Evolutionary conservation across 2,888 invertebrate genomes (phyloP).

Genomic region (Pseudanteris insignis): DNA sequence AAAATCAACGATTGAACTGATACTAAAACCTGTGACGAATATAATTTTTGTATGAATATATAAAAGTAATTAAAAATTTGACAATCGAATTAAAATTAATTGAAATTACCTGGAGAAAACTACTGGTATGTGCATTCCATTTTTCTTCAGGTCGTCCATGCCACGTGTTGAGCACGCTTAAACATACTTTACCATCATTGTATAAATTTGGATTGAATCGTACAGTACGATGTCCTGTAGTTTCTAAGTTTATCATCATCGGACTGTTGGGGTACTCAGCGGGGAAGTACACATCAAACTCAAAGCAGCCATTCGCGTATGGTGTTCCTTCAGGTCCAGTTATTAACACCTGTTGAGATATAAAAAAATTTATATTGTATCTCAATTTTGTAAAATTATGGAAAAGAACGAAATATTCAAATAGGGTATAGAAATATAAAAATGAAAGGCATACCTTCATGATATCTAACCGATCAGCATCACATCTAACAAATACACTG

Average conservation of each 20-base stretch:
- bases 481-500: constrained; percentile 94
- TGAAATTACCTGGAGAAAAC: constrained; percentile 84
- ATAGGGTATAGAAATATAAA: too few species aligned
- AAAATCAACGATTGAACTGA: constrained; percentile 92
- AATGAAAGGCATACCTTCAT: constrained; percentile 79
- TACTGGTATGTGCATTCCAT: constrained; percentile 96
- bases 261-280: constrained; percentile 85
- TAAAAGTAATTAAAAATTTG: too few species aligned
- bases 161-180: constrained; percentile 96
- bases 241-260: constrained; percentile 90
- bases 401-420: background rate
- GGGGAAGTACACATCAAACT: constrained; percentile 90
- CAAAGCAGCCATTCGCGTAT: constrained; percentile 91
- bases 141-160: constrained; percentile 96
- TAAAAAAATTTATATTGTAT: too few species aligned
- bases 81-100: too few species aligned
- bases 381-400: too few species aligned
- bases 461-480: constrained; percentile 91
- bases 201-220: constrained; percentile 94
- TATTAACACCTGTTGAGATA: constrained; percentile 76
- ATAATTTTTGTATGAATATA: too few species aligned
- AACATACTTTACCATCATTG: constrained; percentile 94
- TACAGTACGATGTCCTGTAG: constrained; percentile 87
- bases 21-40: constrained; percentile 76
- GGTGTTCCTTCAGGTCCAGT: constrained; percentile 92